phyloP scores from a whole-genome alignment of 2,888 invertebrate genomes.

The Brachyopa scutellaris region DNA sequence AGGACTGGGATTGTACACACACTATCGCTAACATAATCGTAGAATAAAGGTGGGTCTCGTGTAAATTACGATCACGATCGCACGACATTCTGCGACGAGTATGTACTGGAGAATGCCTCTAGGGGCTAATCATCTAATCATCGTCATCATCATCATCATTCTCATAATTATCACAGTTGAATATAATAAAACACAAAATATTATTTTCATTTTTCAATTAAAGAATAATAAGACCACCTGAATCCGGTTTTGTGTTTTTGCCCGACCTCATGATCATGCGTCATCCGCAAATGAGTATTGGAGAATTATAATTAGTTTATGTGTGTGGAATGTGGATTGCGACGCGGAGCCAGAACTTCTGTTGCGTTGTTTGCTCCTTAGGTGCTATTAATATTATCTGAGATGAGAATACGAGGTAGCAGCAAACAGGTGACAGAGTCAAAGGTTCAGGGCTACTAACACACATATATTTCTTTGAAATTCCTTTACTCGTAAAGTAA shows the following conservation, averaged over 20 bases:
- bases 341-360: too few species aligned
- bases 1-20: conserved; percentile 64
- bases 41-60: conserved; percentile 55
- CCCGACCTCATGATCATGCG: conserved; percentile 29
- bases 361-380: neutral
- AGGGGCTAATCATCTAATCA: conserved; percentile 49
- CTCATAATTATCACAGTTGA: neutral
- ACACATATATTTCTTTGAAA: too few species aligned
- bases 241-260: conserved; percentile 36
- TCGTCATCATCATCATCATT: conserved; percentile 24
- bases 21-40: conserved; percentile 58
- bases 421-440: neutral
- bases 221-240: conserved; percentile 34
- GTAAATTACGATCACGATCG: conserved; percentile 67
- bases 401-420: neutral
- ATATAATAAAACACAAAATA: conserved; percentile 44
- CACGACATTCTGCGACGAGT: conserved; percentile 68
- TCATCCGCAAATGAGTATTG: conserved; percentile 40
- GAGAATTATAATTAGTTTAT: conserved; percentile 58
- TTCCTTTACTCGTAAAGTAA: too few species aligned
- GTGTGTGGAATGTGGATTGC: conserved; percentile 35
- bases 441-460: too few species aligned
- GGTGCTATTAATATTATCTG: neutral
- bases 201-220: conserved; percentile 62
- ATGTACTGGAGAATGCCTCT: conserved; percentile 32